Conservation (phyloP, 2,113 vertebrate species). For the Abramis brama region DNA sequence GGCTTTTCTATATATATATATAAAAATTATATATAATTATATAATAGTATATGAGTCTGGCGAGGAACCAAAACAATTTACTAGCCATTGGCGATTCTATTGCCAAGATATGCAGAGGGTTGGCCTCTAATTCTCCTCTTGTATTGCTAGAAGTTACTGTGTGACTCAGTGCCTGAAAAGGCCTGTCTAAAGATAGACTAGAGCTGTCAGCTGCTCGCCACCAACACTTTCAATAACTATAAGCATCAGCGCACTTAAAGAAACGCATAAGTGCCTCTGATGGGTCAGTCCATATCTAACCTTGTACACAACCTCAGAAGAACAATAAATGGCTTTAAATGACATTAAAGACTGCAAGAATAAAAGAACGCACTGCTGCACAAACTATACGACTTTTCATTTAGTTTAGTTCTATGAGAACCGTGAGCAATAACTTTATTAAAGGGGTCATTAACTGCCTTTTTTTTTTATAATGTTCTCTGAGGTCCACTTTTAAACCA, state of each 20-base stretch:
- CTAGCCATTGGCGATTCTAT: no score
- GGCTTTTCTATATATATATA: no score
- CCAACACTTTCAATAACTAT: slow-evolving; percentile 28
- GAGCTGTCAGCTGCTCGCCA: slow-evolving; percentile 44
- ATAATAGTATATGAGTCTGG: no score
- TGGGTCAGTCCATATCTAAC: not conserved
- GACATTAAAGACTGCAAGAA: not conserved
- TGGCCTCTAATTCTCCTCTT: no score
- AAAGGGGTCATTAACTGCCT: no score
- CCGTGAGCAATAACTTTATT: no score
- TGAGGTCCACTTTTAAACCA: no score
- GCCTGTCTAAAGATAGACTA: slow-evolving; percentile 56
- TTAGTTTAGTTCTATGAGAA: no score
- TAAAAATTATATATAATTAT: no score
- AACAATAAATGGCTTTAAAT: not conserved
- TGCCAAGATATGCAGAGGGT: no score
- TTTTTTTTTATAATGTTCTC: no score
- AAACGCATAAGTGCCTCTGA: not conserved
- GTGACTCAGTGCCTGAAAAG: slow-evolving; percentile 56
- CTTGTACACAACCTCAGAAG: not conserved
- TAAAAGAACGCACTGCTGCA: not conserved
- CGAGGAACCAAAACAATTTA: no score
- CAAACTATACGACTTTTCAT: not conserved
- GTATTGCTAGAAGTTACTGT: slow-evolving; percentile 3
- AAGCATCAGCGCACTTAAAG: not conserved